phyloP scores from a whole-genome alignment of 2,113 vertebrate species.

The Lampris megalopsis region DNA sequence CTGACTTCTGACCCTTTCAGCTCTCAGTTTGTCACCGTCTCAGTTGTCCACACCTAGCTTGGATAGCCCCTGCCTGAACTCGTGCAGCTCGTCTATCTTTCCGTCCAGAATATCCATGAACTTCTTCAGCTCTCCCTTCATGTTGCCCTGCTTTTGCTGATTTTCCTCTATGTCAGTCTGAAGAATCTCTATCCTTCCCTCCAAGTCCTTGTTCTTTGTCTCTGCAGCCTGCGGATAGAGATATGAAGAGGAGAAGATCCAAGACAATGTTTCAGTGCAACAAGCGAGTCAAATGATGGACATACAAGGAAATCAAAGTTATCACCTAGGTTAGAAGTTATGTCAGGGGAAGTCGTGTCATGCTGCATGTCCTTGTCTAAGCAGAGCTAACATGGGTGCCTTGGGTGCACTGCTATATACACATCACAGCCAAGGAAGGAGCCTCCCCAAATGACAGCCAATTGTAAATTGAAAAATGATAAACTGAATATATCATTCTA shows the following conservation, averaged over 20 bases:
- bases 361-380: too few relatives aligned
- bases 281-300: neutral
- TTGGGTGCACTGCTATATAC: too few relatives aligned
- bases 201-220: conserved; percentile 88
- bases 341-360: too few relatives aligned
- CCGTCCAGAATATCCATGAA: conserved; percentile 94
- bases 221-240: conserved; percentile 86
- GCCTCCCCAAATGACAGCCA: neutral
- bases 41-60: conserved; percentile 92
- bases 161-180: conserved; percentile 89
- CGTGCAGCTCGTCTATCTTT: conserved; percentile 95
- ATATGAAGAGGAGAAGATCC: neutral
- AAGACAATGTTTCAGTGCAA: neutral
- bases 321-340: too few relatives aligned
- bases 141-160: conserved; percentile 88
- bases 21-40: conserved; percentile 49
- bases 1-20: conserved; percentile 57
- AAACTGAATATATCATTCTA: too few relatives aligned
- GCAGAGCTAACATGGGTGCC: too few relatives aligned
- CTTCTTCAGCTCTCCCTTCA: conserved; percentile 94
- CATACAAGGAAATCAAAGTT: too few relatives aligned
- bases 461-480: too few relatives aligned
- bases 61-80: conserved; percentile 93
- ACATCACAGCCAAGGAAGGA: too few relatives aligned
- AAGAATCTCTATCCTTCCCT: conserved; percentile 86